Evolutionary conservation across 1,140 invertebrate species (phyloP).

Genomic region (Heliconius hermathena): DNA sequence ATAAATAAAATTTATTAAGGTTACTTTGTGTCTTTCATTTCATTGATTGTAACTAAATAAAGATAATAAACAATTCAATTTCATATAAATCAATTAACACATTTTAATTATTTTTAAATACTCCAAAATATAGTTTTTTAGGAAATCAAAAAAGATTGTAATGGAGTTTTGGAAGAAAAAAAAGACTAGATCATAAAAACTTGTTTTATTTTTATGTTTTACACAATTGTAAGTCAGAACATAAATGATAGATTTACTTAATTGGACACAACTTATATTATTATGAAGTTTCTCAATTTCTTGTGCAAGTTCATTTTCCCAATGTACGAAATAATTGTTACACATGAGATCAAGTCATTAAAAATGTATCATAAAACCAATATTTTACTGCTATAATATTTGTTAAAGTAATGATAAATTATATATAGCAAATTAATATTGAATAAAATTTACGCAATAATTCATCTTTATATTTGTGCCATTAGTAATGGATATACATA

Average conservation of each 20-base stretch:
- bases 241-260: conserved; percentile 40
- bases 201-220: conserved; percentile 41
- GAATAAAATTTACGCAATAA: conserved; percentile 40
- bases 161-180: background rate
- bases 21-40: background rate
- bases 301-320: conserved; percentile 34
- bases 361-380: conserved; percentile 17
- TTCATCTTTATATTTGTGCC: conserved; percentile 34
- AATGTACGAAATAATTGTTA: conserved; percentile 21
- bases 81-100: background rate
- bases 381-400: conserved; percentile 24
- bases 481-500: conserved; percentile 27
- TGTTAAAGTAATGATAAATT: conserved; percentile 39
- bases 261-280: conserved; percentile 32
- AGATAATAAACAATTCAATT: background rate
- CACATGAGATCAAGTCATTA: conserved; percentile 32
- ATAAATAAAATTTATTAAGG: background rate
- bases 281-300: conserved; percentile 26
- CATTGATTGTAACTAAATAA: no score
- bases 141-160: no score
- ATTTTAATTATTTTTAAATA: no score
- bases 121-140: background rate
- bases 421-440: conserved; percentile 41
- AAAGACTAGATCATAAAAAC: conserved; percentile 19
- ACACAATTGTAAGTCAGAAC: conserved; percentile 42